Evolutionary conservation across 2,113 vertebrate species (phyloP).

Genomic region (Oryzias celebensis): DNA sequence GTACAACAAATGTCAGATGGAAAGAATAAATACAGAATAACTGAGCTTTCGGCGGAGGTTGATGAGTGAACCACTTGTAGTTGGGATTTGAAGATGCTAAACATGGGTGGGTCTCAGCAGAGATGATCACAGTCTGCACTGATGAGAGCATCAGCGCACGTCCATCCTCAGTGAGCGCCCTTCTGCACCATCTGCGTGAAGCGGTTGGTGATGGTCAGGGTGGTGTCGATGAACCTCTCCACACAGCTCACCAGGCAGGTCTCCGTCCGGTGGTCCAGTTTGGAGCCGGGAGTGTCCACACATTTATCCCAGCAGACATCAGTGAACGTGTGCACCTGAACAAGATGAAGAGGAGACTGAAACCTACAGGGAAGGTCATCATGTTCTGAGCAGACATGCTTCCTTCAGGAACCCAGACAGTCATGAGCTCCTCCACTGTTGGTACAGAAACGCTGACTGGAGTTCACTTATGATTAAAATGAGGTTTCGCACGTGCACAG

Average conservation of each 20-base stretch:
- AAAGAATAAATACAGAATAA: no score
- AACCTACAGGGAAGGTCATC: accelerated
- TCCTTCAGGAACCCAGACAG: no score
- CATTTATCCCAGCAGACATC: conserved; percentile 94
- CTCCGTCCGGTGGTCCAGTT: conserved; percentile 86
- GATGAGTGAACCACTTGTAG: no score
- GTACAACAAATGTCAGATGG: no score
- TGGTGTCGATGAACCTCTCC: conserved; percentile 91
- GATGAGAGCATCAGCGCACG: not conserved
- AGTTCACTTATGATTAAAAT: no score
- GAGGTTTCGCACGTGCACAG: no score
- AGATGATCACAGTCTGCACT: no score
- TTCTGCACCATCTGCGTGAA: conserved; percentile 92
- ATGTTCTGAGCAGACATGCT: not conserved
- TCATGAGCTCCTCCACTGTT: not conserved
- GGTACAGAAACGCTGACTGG: no score
- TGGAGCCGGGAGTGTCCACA: conserved; percentile 84
- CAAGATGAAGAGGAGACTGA: not conserved
- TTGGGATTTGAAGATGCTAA: no score
- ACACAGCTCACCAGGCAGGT: conserved; percentile 87
- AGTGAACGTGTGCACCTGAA: conserved; percentile 89
- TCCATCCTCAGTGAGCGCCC: conserved; percentile 69
- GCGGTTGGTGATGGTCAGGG: conserved; percentile 85
- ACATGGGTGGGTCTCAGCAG: no score
- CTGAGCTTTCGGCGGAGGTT: no score